Percentiles rank a stretch among this genome's conserved stretches.
These are phyloP conservation scores for Antechinus stuartii DNA, from an alignment of 2,113 vertebrate genomes.

Conservation along the genomic window DNA sequence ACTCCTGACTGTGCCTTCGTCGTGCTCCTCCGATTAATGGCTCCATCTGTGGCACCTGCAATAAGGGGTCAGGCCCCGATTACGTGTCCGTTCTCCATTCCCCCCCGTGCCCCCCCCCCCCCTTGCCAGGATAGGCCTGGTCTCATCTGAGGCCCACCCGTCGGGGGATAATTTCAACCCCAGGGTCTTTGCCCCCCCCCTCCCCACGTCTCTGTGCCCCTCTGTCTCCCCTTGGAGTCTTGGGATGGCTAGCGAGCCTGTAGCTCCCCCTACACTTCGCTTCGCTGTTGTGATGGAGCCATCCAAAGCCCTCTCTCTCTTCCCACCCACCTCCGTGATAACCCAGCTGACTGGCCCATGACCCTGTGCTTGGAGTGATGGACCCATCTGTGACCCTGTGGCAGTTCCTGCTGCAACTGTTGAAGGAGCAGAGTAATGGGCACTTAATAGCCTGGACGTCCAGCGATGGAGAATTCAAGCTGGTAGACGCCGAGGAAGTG, in stretches of 20 bases:
- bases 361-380: constrained; percentile 83
- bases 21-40: neutral
- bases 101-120: neutral
- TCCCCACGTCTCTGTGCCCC: neutral
- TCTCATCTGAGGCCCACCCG: neutral
- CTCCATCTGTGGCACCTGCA: neutral
- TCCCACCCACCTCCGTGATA: constrained; percentile 35
- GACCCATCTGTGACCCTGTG: constrained; percentile 94
- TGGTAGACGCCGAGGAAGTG: constrained; percentile 93
- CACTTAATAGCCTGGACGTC: constrained; percentile 94
- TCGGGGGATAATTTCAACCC: neutral
- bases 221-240: neutral
- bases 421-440: constrained; percentile 90
- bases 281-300: neutral
- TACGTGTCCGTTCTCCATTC: neutral
- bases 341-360: constrained; percentile 35
- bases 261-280: neutral
- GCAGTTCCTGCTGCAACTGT: constrained; percentile 94
- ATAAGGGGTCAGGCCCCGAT: neutral
- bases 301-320: constrained; percentile 39
- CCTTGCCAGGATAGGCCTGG: neutral
- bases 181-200: too few species aligned
- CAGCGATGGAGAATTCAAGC: constrained; percentile 93
- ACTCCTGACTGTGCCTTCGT: neutral
- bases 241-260: neutral